Conservation (phyloP, 2,797 vertebrate genomes). For the Crocodylus rhombifer region DNA sequence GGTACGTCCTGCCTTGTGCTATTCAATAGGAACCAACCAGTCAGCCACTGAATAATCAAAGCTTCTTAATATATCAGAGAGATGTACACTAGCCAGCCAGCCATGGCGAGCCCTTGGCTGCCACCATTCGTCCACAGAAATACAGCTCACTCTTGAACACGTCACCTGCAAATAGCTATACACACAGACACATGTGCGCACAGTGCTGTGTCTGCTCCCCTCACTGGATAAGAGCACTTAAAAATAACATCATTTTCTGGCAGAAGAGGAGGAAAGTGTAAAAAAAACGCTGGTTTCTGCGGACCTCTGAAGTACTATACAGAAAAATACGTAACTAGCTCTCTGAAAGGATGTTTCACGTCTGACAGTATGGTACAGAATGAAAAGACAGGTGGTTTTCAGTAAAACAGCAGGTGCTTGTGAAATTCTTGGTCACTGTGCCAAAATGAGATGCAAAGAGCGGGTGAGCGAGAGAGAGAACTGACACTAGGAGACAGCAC, state of each 20-base stretch:
- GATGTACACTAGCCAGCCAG: too few relatives aligned
- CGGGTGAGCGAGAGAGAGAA: neutral
- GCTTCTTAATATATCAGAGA: too few relatives aligned
- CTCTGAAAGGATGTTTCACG: neutral
- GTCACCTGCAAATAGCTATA: neutral
- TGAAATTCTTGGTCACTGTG: neutral
- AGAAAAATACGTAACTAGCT: neutral
- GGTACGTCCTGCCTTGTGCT: too few relatives aligned
- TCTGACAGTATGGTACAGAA: neutral
- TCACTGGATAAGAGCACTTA: accelerated
- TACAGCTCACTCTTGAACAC: neutral
- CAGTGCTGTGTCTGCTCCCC: neutral
- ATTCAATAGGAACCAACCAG: too few relatives aligned
- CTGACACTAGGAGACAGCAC: neutral
- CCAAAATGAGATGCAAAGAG: neutral
- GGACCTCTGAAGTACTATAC: too few relatives aligned
- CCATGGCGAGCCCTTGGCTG: neutral
- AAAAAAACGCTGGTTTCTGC: too few relatives aligned
- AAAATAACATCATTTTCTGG: neutral
- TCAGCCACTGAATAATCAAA: too few relatives aligned
- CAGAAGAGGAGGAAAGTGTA: too few relatives aligned
- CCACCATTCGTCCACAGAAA: neutral
- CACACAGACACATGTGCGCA: neutral
- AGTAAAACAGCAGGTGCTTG: neutral
- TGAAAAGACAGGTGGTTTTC: neutral